Base-by-base conservation (phyloP, 2,797 vertebrate genomes). In the Cynopterus sphinx region DNA sequence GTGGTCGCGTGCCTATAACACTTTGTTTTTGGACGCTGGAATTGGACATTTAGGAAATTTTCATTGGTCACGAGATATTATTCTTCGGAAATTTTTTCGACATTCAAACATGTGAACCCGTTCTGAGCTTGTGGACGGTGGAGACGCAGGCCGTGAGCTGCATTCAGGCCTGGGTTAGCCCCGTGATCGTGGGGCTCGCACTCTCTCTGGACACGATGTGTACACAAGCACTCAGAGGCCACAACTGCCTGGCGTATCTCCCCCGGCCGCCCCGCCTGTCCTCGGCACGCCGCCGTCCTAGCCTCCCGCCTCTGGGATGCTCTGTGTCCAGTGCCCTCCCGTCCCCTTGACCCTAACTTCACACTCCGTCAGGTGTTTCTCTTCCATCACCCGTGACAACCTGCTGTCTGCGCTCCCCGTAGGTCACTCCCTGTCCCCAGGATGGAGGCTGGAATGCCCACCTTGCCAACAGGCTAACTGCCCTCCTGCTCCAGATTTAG, bases 201-300 rank as follows among this genome's bases (percentile, higher is more conserved):
- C 17, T 1, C 13, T 19, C 17, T 1, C 13, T 19, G 41, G 17
- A 10, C 3, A 11, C 5, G 19, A 24, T 39, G 33, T 12, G 5
- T 49, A 49, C 15, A 16, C 46, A 41, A 51, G 15, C 6, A n/a
- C 33, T 9, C 2, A 4, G 78, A 22, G 67, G 53, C 41, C 17
- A 0, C 6, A 1, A 9, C 12, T 4, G 3, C 33, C 5, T 26
- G 6, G 26, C 8, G 0, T 6, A 9, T 2, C 6, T 31, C 19
- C 59, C 41, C 2, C 6, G 61, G 88, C 24, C 16, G 41, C 33
- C 4, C 53, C 1, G 3, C n/a, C 24, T 28, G 22, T 53, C n/a
- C 1, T 5, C 1, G 19, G 43, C 57, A 6, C 5, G 5, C 12
- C 0, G 3, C 8, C 68, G 22, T 24, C 67, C 16, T 2, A 7